phyloP scores from a whole-genome alignment of 2,113 vertebrate genomes.

The Serilophus lunatus region DNA sequence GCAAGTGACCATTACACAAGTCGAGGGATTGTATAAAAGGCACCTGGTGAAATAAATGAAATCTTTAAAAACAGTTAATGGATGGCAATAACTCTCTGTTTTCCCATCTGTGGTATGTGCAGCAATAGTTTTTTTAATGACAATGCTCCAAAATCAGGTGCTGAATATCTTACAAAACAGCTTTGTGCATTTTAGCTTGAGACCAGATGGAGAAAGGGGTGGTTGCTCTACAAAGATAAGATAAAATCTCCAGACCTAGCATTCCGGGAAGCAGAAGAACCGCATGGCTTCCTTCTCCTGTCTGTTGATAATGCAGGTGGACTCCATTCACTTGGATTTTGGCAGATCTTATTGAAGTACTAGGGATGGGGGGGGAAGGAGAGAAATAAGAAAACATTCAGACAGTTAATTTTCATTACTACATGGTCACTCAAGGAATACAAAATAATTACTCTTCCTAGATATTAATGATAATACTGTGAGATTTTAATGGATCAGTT shows the following conservation, averaged over 20 bases:
- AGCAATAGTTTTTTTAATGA: neutral
- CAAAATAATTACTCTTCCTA: neutral
- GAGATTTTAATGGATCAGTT: neutral
- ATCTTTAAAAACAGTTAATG: neutral
- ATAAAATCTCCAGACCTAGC: conserved; percentile 76
- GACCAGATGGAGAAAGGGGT: neutral
- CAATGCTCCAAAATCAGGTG: neutral
- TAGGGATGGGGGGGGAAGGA: conserved; percentile 32
- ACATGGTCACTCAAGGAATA: neutral
- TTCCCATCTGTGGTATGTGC: neutral
- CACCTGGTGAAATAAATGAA: neutral
- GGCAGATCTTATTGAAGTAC: conserved; percentile 73
- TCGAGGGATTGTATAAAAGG: neutral
- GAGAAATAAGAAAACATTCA: neutral
- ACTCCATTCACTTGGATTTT: conserved; percentile 83
- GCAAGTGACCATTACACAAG: neutral
- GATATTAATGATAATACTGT: neutral
- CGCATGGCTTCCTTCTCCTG: conserved; percentile 80
- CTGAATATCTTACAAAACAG: neutral
- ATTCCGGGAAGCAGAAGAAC: conserved; percentile 88
- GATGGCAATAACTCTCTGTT: neutral
- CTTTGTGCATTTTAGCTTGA: neutral
- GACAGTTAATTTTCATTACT: neutral
- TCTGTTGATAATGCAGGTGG: conserved; percentile 82
- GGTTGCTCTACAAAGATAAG: neutral